phyloP scores from a whole-genome alignment of 35 echinoderm and acorn worm genomes.

The Apostichopus californicus region DNA sequence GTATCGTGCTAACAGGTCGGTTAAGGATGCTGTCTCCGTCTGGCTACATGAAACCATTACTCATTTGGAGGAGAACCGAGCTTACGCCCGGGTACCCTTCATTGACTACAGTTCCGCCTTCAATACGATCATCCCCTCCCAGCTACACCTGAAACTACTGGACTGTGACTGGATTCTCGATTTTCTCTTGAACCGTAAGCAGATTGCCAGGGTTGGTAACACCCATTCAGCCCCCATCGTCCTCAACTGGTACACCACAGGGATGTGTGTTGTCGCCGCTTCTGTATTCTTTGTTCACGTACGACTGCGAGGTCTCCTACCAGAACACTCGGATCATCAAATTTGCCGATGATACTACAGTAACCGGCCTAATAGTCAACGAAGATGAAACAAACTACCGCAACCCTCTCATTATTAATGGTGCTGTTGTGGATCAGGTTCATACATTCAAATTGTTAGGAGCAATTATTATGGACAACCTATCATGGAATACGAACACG shows the following conservation, averaged over 20 bases:
- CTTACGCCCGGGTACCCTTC: too few species aligned
- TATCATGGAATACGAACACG: conserved; percentile 8
- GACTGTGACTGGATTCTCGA: too few species aligned
- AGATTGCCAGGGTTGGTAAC: too few species aligned
- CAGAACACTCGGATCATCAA: background rate
- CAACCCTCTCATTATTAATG: too few species aligned
- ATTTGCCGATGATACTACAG: background rate
- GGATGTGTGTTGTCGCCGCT: background rate
- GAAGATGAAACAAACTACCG: background rate
- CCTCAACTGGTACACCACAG: background rate
- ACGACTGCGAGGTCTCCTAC: background rate
- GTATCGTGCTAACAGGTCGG: too few species aligned
- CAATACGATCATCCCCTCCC: too few species aligned
- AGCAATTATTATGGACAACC: background rate
- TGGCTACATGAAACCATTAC: too few species aligned
- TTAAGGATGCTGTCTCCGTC: too few species aligned
- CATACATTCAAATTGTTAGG: conserved; percentile 4
- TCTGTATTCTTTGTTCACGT: background rate
- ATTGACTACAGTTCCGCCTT: too few species aligned
- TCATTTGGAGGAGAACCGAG: too few species aligned
- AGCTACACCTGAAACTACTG: too few species aligned
- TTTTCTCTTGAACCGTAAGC: too few species aligned
- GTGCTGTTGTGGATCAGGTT: background rate
- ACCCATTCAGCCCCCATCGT: background rate
- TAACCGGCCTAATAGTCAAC: background rate